phyloP scores from a whole-genome alignment of 2,888 invertebrate species.

The Eulithis testata region DNA sequence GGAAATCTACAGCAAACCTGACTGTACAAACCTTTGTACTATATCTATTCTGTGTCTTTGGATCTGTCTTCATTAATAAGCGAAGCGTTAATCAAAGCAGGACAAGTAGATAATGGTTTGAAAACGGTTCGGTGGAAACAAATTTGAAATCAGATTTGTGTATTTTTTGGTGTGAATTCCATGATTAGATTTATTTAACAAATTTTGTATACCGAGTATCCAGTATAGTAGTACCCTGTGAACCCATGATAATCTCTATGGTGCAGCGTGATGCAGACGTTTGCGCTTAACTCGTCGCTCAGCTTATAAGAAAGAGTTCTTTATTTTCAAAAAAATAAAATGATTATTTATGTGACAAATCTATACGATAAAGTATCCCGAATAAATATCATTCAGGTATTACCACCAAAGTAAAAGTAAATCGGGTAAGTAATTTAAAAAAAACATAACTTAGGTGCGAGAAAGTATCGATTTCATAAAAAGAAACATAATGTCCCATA shows the following conservation, averaged over 20 bases:
- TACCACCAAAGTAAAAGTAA: slow-evolving; percentile 11
- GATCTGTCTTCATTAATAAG: too few relatives aligned
- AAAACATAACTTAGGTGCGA: not conserved
- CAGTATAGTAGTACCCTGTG: too few relatives aligned
- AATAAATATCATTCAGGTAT: slow-evolving; percentile 8
- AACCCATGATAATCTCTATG: too few relatives aligned
- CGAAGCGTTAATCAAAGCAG: not conserved
- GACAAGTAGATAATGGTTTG: too few relatives aligned
- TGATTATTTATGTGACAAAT: slow-evolving; percentile 25
- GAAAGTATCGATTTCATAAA: not conserved
- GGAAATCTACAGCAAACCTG: slow-evolving; percentile 24
- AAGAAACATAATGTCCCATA: too few relatives aligned
- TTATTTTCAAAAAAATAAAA: slow-evolving; percentile 1
- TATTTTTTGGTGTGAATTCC: too few relatives aligned
- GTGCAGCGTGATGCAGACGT: too few relatives aligned
- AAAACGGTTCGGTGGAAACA: too few relatives aligned
- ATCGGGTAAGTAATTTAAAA: slow-evolving; percentile 4
- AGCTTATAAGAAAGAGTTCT: not conserved
- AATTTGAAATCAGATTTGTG: too few relatives aligned
- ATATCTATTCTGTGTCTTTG: too few relatives aligned
- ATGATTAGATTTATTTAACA: too few relatives aligned
- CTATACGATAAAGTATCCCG: slow-evolving; percentile 10
- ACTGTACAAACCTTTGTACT: not conserved
- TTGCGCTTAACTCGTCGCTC: not conserved
- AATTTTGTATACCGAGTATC: too few relatives aligned